Evolutionary conservation across 2,888 invertebrate genomes (phyloP).

Genomic region (Branchipolynoe longqiensis): DNA sequence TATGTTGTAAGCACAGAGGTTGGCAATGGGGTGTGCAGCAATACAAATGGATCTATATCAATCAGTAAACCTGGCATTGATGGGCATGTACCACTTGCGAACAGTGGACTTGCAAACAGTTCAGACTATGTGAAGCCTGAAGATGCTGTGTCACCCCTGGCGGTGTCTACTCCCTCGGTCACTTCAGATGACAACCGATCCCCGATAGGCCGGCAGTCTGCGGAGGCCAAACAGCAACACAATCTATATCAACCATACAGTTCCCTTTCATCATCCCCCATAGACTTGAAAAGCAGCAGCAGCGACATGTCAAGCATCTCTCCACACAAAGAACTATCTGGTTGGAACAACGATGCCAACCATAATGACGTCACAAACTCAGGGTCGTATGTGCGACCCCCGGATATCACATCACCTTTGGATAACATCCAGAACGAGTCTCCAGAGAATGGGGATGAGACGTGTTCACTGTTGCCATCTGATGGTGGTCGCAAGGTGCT

Average conservation of each 20-base stretch:
- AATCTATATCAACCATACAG: too few species aligned
- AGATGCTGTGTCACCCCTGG: background rate
- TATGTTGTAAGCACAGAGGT: background rate
- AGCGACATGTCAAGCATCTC: too few species aligned
- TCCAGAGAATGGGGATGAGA: constrained; percentile 2
- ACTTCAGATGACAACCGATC: background rate
- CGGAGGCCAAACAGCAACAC: too few species aligned
- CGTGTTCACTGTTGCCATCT: constrained; percentile 17
- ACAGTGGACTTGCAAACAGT: too few species aligned
- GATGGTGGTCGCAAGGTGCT: constrained; percentile 50
- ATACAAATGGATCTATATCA: background rate
- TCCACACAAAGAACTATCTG: background rate
- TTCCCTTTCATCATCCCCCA: too few species aligned
- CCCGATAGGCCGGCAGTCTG: too few species aligned
- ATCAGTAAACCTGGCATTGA: background rate
- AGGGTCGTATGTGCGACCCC: background rate
- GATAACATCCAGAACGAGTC: background rate
- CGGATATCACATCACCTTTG: background rate
- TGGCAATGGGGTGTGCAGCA: background rate
- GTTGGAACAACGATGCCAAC: constrained; percentile 21
- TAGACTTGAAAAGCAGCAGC: too few species aligned
- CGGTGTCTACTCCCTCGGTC: background rate
- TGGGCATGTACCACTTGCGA: background rate
- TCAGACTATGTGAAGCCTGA: background rate
- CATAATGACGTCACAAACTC: constrained; percentile 21